Evolutionary conservation across 2,888 invertebrate species (phyloP).

Genomic region (Sclerodermus sp.): DNA sequence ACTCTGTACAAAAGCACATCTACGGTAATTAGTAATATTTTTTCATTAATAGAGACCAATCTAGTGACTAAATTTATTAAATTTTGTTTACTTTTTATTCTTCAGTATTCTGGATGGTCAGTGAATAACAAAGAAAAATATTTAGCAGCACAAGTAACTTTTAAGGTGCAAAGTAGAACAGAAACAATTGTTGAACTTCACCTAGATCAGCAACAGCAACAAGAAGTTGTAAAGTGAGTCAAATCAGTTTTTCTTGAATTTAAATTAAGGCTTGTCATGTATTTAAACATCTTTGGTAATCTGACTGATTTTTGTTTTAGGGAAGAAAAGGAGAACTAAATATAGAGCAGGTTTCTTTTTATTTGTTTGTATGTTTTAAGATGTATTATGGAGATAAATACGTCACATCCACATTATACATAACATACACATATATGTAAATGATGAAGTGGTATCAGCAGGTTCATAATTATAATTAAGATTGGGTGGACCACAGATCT

Average conservation of each 20-base stretch:
- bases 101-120: constrained; percentile 61
- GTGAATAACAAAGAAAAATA: constrained; percentile 59
- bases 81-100: too few relatives aligned
- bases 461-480: constrained; percentile 32
- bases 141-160: constrained; percentile 58
- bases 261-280: not conserved
- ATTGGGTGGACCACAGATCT: constrained; percentile 30
- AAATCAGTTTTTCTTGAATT: not conserved
- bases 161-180: constrained; percentile 59
- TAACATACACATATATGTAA: constrained; percentile 27
- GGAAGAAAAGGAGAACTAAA: constrained; percentile 52
- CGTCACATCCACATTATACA: constrained; percentile 34
- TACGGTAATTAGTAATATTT: constrained; percentile 54
- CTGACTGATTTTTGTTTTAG: constrained; percentile 34
- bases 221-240: constrained; percentile 49
- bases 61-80: not conserved
- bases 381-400: constrained; percentile 31
- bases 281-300: not conserved
- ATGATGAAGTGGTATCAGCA: constrained; percentile 31
- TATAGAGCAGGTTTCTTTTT: constrained; percentile 40
- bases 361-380: constrained; percentile 47
- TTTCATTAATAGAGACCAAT: too few relatives aligned
- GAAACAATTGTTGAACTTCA: constrained; percentile 60
- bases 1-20: constrained; percentile 62
- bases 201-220: constrained; percentile 47